These are phyloP conservation scores for Ailuropoda melanoleuca DNA, from an alignment of 2,113 vertebrate genomes.

Conservation along the genomic window DNA sequence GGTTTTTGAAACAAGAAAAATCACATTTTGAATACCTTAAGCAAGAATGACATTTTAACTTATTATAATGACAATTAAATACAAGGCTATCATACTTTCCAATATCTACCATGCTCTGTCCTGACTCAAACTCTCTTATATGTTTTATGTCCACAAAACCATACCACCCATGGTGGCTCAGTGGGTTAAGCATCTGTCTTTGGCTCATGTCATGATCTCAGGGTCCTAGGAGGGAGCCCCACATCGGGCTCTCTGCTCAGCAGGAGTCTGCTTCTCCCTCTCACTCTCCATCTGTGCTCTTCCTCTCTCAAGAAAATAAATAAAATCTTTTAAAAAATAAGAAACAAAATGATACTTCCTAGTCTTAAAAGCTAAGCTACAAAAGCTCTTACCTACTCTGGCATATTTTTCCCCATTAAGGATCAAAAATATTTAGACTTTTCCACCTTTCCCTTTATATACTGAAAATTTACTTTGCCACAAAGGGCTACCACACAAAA, in stretches of 20 bases:
- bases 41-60: not conserved
- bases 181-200: no score
- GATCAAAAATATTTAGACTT: not conserved
- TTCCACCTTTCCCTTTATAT: not conserved
- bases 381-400: slow-evolving; percentile 7
- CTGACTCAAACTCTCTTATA: not conserved
- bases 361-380: not conserved
- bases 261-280: not conserved
- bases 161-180: not conserved
- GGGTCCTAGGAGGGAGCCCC: not conserved
- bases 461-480: slow-evolving; percentile 24
- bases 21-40: not conserved
- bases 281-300: not conserved
- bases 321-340: not conserved
- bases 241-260: not conserved
- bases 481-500: not conserved
- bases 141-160: not conserved
- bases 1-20: slow-evolving; percentile 29
- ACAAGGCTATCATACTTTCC: not conserved
- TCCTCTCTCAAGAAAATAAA: not conserved
- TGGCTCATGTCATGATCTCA: not conserved
- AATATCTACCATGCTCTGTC: not conserved
- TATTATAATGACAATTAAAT: not conserved
- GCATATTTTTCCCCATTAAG: not conserved
- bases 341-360: not conserved